A percentile compares a stretch with the other conserved stretches of the same genome.
Conservation (phyloP, 2,888 invertebrate genomes). For the Cacoxenus indagator region DNA sequence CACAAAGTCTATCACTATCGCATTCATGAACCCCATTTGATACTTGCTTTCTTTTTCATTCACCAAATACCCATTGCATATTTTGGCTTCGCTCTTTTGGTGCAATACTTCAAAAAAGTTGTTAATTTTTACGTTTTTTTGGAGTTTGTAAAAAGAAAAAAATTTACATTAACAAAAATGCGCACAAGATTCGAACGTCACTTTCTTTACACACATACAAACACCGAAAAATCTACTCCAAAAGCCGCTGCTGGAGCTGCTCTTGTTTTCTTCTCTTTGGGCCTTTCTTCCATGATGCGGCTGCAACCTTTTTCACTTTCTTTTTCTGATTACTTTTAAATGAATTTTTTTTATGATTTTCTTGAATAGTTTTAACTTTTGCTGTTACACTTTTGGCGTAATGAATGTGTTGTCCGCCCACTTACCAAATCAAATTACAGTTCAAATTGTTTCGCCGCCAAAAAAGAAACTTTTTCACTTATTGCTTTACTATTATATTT, state of each 20-base stretch:
- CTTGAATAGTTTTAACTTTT: not conserved
- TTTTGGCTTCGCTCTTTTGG: too few species aligned
- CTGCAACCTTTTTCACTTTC: slow-evolving; percentile 53
- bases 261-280: slow-evolving; percentile 1
- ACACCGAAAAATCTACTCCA: not conserved
- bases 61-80: too few species aligned
- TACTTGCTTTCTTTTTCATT: too few species aligned
- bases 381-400: slow-evolving; percentile 36
- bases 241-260: not conserved
- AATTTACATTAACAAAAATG: not conserved
- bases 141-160: not conserved
- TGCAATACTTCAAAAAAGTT: too few species aligned
- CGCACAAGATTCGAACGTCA: slow-evolving; percentile 29
- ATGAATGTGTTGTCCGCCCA: slow-evolving; percentile 40
- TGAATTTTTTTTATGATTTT: slow-evolving; percentile 16
- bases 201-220: slow-evolving; percentile 42
- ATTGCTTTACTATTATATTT: slow-evolving; percentile 32
- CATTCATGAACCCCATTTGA: too few species aligned
- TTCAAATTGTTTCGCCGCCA: slow-evolving; percentile 31
- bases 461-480: slow-evolving; percentile 52
- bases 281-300: slow-evolving; percentile 26
- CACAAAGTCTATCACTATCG: too few species aligned
- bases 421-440: slow-evolving; percentile 42
- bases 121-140: not conserved
- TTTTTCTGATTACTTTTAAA: slow-evolving; percentile 40